Percentiles rank a stretch among this genome's conserved stretches.
Evolutionary conservation across 1,140 invertebrate species (phyloP).

Genomic region (Macrotrachela quadricornifera): DNA sequence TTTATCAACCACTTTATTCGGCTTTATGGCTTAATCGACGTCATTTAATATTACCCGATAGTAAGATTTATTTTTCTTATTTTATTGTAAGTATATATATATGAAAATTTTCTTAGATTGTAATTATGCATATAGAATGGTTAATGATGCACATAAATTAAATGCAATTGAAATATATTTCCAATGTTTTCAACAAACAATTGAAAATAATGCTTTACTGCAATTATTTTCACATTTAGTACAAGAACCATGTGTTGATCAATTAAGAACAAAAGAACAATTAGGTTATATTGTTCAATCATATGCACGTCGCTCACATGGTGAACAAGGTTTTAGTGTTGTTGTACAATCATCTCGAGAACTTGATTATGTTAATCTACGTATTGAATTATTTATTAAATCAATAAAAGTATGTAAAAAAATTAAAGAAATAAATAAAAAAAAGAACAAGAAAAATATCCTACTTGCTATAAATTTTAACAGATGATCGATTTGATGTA

Average conservation of each 20-base stretch:
- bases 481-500: too few species aligned
- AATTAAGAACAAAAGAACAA: slow-evolving; percentile 69
- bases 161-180: slow-evolving; percentile 68
- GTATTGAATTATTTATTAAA: slow-evolving; percentile 68
- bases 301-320: slow-evolving; percentile 51
- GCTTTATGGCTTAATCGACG: not conserved
- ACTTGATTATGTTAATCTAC: slow-evolving; percentile 54
- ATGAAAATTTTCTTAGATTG: slow-evolving; percentile 36
- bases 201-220: slow-evolving; percentile 53
- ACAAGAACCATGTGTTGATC: slow-evolving; percentile 68
- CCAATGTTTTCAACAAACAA: slow-evolving; percentile 59
- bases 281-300: slow-evolving; percentile 81
- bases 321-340: slow-evolving; percentile 59
- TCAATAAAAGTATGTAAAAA: slow-evolving; percentile 39
- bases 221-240: slow-evolving; percentile 70
- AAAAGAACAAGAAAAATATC: slow-evolving; percentile 1
- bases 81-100: not conserved
- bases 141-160: slow-evolving; percentile 57
- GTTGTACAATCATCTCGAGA: slow-evolving; percentile 70
- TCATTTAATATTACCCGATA: not conserved
- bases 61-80: not conserved
- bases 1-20: not conserved
- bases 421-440: slow-evolving; percentile 1
- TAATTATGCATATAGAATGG: slow-evolving; percentile 39
- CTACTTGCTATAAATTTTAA: not conserved